phyloP scores from a whole-genome alignment of 2,797 vertebrate species.

The Sciurus vulgaris region DNA sequence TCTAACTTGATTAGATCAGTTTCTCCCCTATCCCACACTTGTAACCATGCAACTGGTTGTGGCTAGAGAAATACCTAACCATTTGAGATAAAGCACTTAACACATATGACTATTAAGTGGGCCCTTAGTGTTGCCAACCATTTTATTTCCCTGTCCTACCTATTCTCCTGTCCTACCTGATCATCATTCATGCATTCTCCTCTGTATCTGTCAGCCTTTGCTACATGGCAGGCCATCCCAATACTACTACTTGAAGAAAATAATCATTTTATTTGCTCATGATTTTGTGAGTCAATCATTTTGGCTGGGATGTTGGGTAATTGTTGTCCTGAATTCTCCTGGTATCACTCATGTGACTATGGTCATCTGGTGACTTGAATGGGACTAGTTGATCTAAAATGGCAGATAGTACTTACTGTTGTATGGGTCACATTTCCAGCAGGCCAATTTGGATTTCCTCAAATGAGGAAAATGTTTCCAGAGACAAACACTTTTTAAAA shows the following conservation, averaged over 20 bases:
- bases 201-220: background rate
- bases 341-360: background rate
- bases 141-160: background rate
- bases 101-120: background rate
- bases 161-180: background rate
- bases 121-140: background rate
- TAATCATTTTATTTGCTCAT: background rate
- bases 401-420: background rate
- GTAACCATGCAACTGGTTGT: background rate
- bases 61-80: background rate
- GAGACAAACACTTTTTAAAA: background rate
- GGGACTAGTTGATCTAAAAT: background rate
- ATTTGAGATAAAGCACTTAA: background rate
- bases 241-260: background rate
- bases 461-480: background rate
- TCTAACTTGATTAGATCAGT: background rate
- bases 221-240: background rate
- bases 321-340: background rate
- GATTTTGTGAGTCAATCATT: conserved; percentile 14
- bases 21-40: background rate
- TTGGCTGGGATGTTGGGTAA: background rate
- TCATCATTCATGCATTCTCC: background rate
- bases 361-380: background rate
- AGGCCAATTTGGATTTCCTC: background rate
- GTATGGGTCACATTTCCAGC: background rate